A percentile compares a stretch with the other conserved stretches of the same genome.
Evolutionary conservation across 2,797 vertebrate genomes (phyloP).

Genomic region (Anniella stebbinsi): DNA sequence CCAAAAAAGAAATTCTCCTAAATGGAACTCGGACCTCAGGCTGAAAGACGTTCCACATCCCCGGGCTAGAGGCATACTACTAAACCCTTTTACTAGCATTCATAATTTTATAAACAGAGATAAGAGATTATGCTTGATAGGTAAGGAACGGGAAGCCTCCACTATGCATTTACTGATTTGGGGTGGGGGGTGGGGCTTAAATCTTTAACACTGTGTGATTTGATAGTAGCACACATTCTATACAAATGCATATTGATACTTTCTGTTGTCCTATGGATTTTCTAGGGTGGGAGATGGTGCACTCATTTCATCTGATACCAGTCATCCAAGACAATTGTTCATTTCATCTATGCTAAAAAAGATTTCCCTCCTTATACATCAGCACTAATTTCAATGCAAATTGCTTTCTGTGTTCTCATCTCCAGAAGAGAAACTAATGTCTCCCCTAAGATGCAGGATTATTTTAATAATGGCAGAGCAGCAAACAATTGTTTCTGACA

Average conservation of each 20-base stretch:
- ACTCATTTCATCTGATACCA: background rate
- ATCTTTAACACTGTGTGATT: background rate
- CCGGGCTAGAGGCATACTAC: conserved; percentile 34
- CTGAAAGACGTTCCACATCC: no score
- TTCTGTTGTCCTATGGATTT: background rate
- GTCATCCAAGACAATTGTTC: background rate
- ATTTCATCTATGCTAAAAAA: conserved; percentile 6
- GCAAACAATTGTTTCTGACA: conserved; percentile 1
- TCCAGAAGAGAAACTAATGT: background rate
- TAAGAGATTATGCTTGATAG: conserved; percentile 31
- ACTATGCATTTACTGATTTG: background rate
- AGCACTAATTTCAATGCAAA: background rate
- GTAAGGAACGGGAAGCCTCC: conserved; percentile 10
- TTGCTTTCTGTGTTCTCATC: background rate
- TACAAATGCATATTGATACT: background rate
- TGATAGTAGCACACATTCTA: background rate
- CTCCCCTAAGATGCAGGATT: background rate
- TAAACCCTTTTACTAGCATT: conserved; percentile 56
- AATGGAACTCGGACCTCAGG: no score
- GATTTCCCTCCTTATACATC: background rate
- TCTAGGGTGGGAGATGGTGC: background rate
- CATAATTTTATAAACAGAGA: conserved; percentile 49
- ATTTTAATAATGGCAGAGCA: background rate
- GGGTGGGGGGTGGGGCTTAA: conserved; percentile 23
- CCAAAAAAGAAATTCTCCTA: no score